Evolutionary conservation across 2,888 invertebrate genomes (phyloP), one percentile per base, ranked within the genome.

Genomic region (Eudasyphora cyanicolor): DNA sequence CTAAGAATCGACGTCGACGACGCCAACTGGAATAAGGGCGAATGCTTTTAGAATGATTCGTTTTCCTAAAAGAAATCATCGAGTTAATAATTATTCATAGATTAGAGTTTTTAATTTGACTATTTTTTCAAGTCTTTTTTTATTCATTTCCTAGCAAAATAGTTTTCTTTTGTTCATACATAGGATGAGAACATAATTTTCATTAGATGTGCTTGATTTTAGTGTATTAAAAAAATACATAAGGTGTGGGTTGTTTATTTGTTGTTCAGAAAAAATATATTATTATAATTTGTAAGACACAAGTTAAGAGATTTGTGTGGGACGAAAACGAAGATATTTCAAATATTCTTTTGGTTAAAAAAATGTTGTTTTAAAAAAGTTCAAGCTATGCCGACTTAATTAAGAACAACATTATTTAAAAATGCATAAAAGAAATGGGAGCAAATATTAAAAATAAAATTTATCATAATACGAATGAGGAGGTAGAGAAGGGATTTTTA

Each of bases 171-270:
- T 45, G 45, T 45, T 45, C 45, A 45, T n/a, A 45, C 45, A 12
- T 38, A 38, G 12, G 38, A 8, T 38, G 38, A 45, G 45, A 45
- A 45, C n/a, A 45, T 14, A 45, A 45, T 2, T 45, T 38, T 14
- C n/a, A 45, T n/a, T 45, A 45, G n/a, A n/a, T 45, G 32, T 4
- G 32, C 4, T 32, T 32, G 45, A 21, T 38, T 75, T 69, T 60
- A 67, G 57, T 60, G 60, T 51, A 70, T 75, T 51, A 29, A 12
- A 49, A 80, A 74, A n/a, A n/a, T 69, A 74, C 74, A 21, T 62
- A 78, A 73, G 32, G 29, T 73, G 38, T 42, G 12, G n/a, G 57
- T 77, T 62, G 21, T 71, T 70, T 57, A 35, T 32, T 51, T 29
- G n/a, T 42, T 69, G 45, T 76, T 76, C 21, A 57, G 14, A 17